Evolutionary conservation across 1,140 invertebrate species (phyloP).

Genomic region (Caenorhabditis brenneri): DNA sequence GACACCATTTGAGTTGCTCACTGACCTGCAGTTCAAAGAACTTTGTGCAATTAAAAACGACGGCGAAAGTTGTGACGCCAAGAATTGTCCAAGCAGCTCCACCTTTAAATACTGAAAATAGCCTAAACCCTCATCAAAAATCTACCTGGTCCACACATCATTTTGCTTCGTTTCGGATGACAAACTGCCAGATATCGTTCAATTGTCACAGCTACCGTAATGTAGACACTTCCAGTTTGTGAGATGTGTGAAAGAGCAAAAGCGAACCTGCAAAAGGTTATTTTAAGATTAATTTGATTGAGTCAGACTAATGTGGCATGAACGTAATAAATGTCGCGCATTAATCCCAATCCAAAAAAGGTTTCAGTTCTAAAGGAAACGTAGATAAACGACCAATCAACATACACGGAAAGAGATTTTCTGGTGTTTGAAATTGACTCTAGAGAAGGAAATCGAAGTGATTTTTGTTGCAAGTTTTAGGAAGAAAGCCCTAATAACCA

Average conservation of each 20-base stretch:
- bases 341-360: neutral
- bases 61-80: constrained; percentile 80
- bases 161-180: constrained; percentile 84
- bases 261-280: constrained; percentile 73
- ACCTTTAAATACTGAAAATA: constrained; percentile 75
- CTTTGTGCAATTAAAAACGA: constrained; percentile 84
- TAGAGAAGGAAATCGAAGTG: too few species aligned
- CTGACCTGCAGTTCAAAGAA: constrained; percentile 74
- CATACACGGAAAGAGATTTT: neutral
- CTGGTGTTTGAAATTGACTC: neutral
- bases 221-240: constrained; percentile 88
- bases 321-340: constrained; percentile 5
- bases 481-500: too few species aligned
- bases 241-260: constrained; percentile 86
- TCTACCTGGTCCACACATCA: constrained; percentile 78
- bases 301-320: neutral
- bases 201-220: constrained; percentile 90
- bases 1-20: neutral
- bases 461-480: too few species aligned
- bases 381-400: neutral
- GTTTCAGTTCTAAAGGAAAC: neutral
- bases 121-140: neutral
- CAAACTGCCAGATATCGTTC: constrained; percentile 95
- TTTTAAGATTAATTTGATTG: neutral
- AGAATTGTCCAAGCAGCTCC: constrained; percentile 73